Percentiles rank a stretch among this genome's conserved stretches.
Evolutionary conservation across 2,797 vertebrate species (phyloP).

Genomic region (Galaxias olidus): DNA sequence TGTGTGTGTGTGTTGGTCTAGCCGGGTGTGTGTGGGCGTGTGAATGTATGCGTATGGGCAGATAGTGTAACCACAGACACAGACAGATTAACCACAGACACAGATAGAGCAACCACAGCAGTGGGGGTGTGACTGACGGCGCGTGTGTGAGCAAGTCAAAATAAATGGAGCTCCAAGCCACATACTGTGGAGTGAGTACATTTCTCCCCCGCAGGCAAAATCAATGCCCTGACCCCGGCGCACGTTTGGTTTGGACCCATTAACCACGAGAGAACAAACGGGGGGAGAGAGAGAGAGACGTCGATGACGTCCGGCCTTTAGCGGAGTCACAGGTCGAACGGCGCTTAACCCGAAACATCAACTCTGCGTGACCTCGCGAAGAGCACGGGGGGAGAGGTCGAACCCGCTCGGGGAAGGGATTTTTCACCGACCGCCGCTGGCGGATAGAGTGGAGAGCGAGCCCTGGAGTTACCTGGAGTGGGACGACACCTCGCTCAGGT

Average conservation of each 20-base stretch:
- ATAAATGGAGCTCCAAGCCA: constrained; percentile 21
- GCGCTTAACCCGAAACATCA: background rate
- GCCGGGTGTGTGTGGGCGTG: constrained; percentile 22
- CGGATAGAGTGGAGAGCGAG: background rate
- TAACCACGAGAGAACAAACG: too few relatives aligned
- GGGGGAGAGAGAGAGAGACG: constrained; percentile 2
- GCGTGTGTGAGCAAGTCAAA: constrained; percentile 1
- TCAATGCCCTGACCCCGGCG: constrained; percentile 38
- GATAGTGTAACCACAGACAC: background rate
- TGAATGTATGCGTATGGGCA: background rate
- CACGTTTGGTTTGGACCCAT: constrained; percentile 15
- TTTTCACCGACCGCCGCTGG: too few relatives aligned
- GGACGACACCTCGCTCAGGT: constrained; percentile 91
- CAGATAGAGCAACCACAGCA: background rate
- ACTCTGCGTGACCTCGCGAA: background rate
- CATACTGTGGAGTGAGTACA: constrained; percentile 27
- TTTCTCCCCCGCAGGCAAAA: constrained; percentile 34
- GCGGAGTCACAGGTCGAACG: background rate
- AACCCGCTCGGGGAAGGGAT: too few relatives aligned
- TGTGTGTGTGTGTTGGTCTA: constrained; percentile 13
- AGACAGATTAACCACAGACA: background rate
- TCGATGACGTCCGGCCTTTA: background rate
- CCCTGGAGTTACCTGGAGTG: constrained; percentile 85
- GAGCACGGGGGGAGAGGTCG: background rate
- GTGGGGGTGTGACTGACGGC: constrained; percentile 11